Evolutionary conservation across 2,113 vertebrate species (phyloP).

Genomic region (Limanda limanda): DNA sequence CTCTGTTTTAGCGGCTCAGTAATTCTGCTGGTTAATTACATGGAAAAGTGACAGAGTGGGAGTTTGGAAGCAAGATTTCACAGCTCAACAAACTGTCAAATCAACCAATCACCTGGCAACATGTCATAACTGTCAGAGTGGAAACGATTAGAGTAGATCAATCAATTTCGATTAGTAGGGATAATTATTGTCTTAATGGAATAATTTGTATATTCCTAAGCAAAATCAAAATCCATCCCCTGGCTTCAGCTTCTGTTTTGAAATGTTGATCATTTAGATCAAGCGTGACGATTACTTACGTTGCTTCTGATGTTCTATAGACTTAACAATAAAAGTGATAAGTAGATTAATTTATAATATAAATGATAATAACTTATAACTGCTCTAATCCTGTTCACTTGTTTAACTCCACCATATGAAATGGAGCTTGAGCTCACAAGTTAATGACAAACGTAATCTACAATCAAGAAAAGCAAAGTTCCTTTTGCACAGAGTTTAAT

Average conservation of each 20-base stretch:
- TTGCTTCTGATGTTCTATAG: background rate
- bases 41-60: conserved; percentile 48
- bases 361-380: background rate
- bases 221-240: background rate
- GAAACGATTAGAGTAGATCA: background rate
- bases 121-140: background rate
- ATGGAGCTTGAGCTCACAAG: background rate
- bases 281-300: too few species aligned
- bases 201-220: background rate
- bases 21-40: conserved; percentile 47
- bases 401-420: background rate
- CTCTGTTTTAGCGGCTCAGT: conserved; percentile 35
- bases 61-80: background rate
- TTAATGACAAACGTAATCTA: background rate
- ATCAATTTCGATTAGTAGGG: background rate
- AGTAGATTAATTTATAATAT: background rate
- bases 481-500: background rate
- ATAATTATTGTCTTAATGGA: background rate
- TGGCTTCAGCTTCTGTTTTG: background rate
- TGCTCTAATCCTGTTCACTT: background rate
- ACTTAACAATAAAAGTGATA: background rate
- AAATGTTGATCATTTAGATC: too few species aligned
- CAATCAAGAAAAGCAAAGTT: background rate
- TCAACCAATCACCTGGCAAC: background rate
- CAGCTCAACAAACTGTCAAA: background rate